These are phyloP conservation scores for Sebastes ruberrimus DNA, from an alignment of 2,797 vertebrate genomes.

Conservation along the genomic window DNA sequence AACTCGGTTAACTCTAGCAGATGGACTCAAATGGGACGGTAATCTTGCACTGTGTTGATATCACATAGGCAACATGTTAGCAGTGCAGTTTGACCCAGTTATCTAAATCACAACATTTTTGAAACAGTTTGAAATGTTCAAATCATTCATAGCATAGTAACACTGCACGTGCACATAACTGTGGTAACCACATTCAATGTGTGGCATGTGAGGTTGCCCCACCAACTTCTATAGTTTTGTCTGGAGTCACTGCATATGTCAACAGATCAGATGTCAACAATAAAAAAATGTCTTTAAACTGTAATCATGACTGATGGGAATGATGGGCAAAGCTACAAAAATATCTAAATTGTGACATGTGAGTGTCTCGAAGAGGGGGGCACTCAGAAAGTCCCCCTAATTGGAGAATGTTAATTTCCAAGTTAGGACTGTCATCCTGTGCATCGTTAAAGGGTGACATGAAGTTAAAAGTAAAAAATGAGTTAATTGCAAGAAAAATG, in stretches of 20 bases:
- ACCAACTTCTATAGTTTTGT: neutral
- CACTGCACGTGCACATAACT: neutral
- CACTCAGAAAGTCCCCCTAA: neutral
- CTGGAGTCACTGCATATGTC: neutral
- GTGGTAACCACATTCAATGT: neutral
- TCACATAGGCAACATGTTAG: neutral
- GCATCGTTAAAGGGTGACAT: neutral
- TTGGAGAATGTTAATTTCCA: neutral
- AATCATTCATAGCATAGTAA: neutral
- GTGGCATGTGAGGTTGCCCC: too few relatives aligned
- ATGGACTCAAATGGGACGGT: neutral
- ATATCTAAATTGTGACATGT: neutral
- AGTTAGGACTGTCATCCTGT: neutral
- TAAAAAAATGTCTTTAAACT: neutral
- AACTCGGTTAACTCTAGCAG: neutral
- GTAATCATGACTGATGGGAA: neutral
- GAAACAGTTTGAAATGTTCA: neutral
- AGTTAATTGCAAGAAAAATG: slow-evolving; percentile 1
- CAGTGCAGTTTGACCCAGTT: neutral
- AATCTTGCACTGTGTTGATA: neutral
- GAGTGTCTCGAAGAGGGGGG: too few relatives aligned
- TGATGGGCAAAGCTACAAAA: neutral
- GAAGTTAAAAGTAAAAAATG: neutral
- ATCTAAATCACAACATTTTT: neutral
- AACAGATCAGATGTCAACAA: neutral